Evolutionary conservation across 1,140 invertebrate genomes (phyloP).

Genomic region (Drosophila lini): DNA sequence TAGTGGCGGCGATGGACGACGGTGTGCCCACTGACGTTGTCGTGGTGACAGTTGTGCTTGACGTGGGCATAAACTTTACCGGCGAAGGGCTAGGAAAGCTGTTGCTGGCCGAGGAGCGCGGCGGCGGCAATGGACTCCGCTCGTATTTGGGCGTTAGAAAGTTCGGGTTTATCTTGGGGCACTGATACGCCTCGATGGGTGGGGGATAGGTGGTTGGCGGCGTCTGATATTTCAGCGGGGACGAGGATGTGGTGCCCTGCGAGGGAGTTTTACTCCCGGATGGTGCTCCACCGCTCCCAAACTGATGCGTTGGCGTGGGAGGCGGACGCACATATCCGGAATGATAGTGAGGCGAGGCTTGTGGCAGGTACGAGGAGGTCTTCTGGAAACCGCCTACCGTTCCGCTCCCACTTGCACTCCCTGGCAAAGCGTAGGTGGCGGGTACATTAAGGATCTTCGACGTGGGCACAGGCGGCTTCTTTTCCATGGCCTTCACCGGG

Average conservation of each 20-base stretch:
- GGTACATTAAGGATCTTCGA: constrained; percentile 82
- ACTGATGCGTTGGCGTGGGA: constrained; percentile 55
- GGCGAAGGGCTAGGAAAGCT: constrained; percentile 54
- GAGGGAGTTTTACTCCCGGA: constrained; percentile 57
- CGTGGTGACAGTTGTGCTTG: constrained; percentile 7
- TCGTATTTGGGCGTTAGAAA: constrained; percentile 83
- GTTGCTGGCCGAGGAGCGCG: constrained; percentile 24
- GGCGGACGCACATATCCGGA: constrained; percentile 63
- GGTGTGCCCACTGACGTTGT: constrained; percentile 13
- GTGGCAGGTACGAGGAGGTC: constrained; percentile 73
- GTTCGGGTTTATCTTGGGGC: constrained; percentile 82
- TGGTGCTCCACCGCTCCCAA: constrained; percentile 41
- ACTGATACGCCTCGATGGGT: constrained; percentile 83
- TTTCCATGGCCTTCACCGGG: constrained; percentile 72
- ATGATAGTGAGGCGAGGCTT: constrained; percentile 75
- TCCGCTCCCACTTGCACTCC: constrained; percentile 11
- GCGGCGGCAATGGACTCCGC: constrained; percentile 51
- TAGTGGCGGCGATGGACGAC: constrained; percentile 12
- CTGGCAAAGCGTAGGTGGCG: constrained; percentile 74
- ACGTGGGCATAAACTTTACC: constrained; percentile 42
- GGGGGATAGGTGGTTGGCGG: constrained; percentile 81
- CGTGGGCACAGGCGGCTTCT: constrained; percentile 79
- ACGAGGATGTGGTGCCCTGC: constrained; percentile 50
- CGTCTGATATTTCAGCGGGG: constrained; percentile 78
- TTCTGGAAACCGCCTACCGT: constrained; percentile 55